Evolutionary conservation across 2,888 invertebrate species (phyloP), one percentile per base, ranked within the genome.

Genomic region (Phania funesta): DNA sequence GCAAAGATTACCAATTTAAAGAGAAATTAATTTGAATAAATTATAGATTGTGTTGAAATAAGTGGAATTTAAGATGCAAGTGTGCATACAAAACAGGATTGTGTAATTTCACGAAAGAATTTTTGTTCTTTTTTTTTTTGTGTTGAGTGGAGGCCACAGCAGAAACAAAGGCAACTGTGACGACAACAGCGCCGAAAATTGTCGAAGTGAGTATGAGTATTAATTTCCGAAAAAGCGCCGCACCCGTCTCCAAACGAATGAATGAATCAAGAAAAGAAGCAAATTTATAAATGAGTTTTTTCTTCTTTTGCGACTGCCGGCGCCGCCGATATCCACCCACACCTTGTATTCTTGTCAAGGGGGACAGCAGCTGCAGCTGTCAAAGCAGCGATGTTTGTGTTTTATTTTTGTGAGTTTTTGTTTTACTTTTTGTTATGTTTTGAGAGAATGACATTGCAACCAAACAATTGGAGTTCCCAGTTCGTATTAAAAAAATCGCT

Each of bases 361-460:
- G 83, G 78, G 81, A 78, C 81, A 60, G 70, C 73, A 75, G 70
- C 76, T 80, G 78, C 74, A 74, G 62, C 70, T 32, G 54, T 20
- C 20, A 67, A 62, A 24, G 58, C 75, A 67, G 58, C 67, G 60
- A 26, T 3, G n/a, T 26, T 46, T 22, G 18, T 8, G 58, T 52
- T 38, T 26, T 50, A 54, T 62, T 50, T 54, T 22, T 54, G 52
- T 79, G 67, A 44, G 18, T 71, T 70, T 58, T 76, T 84, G 82
- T 84, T 73, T 81, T 85, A 83, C n/a, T n/a, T n/a, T n/a, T n/a
- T n/a, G n/a, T n/a, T n/a, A n/a, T n/a, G n/a, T n/a, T 85, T 85
- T 84, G 80, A 84, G 86, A 85, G 85, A 81, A 74, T 68, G 81
- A 64, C 81, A 77, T 81, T 81, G 73, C 74, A 82, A 78, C 58